Percentiles rank a stretch among this genome's conserved stretches.
Conservation (phyloP, 2,888 invertebrate genomes). For the Cerceris rybyensis region DNA sequence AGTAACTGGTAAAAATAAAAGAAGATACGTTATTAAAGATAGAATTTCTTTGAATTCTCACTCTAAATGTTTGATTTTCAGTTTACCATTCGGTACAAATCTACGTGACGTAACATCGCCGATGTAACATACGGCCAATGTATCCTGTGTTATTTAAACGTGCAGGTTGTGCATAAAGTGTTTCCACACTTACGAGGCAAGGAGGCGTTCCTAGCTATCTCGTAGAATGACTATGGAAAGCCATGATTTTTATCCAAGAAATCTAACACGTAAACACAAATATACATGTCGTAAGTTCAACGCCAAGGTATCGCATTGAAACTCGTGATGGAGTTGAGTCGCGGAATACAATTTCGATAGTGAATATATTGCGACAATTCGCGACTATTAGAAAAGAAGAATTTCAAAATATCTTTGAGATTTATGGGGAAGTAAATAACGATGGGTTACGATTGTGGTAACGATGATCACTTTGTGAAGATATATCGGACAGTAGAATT, state of each 20-base stretch:
- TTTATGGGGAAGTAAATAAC: too few relatives aligned
- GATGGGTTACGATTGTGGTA: too few relatives aligned
- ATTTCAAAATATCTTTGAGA: too few relatives aligned
- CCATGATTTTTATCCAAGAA: conserved; percentile 21
- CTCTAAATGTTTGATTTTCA: too few relatives aligned
- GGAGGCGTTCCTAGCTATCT: conserved; percentile 15
- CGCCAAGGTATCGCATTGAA: conserved; percentile 10
- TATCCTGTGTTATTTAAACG: conserved; percentile 6
- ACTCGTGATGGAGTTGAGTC: conserved; percentile 18
- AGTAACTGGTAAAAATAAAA: too few relatives aligned
- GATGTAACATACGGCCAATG: background rate
- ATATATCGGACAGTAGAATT: too few relatives aligned
- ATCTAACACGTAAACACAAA: conserved; percentile 27
- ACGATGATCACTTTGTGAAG: too few relatives aligned
- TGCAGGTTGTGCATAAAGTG: background rate
- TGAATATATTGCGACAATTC: conserved; percentile 6
- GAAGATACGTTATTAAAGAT: too few relatives aligned
- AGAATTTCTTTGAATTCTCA: too few relatives aligned
- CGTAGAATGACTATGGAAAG: conserved; percentile 27
- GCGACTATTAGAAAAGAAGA: too few relatives aligned
- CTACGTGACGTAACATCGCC: too few relatives aligned
- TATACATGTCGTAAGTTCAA: conserved; percentile 18
- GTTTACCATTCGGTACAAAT: too few relatives aligned
- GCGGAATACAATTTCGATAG: conserved; percentile 20
- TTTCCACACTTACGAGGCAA: conserved; percentile 19